phyloP scores from a whole-genome alignment of 2,113 vertebrate species.

The Sciurus niger region DNA sequence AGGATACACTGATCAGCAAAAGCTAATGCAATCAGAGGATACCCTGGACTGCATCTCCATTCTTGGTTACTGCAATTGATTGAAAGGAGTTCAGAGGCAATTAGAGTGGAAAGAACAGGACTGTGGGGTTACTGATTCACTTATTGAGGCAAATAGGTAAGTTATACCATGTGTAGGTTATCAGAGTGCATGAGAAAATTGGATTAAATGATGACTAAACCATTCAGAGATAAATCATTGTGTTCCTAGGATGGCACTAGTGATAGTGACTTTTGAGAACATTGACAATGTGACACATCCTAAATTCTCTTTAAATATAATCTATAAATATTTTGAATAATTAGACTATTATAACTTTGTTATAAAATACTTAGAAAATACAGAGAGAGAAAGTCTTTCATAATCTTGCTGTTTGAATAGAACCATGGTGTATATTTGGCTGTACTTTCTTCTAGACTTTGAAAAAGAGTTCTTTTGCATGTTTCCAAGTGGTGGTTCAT shows the following conservation, averaged over 20 bases:
- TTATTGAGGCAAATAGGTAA: neutral
- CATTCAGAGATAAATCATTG: neutral
- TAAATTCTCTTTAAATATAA: neutral
- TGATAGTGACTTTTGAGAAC: slow-evolving; percentile 10
- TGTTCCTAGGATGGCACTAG: neutral
- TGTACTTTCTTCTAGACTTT: slow-evolving; percentile 1
- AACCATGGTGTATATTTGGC: neutral
- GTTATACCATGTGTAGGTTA: neutral
- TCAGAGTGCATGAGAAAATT: neutral
- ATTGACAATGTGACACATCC: neutral
- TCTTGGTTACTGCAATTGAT: slow-evolving; percentile 42
- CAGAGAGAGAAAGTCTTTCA: neutral
- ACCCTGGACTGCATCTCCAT: slow-evolving; percentile 52
- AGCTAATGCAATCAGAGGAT: slow-evolving; percentile 44
- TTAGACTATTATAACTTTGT: neutral
- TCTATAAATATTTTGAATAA: slow-evolving; percentile 17
- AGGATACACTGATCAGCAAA: slow-evolving; percentile 61
- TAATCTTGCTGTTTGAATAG: neutral
- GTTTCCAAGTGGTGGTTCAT: neutral
- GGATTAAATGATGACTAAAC: neutral
- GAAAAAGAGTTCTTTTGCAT: neutral
- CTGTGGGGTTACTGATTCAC: neutral
- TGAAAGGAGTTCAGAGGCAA: slow-evolving; percentile 31
- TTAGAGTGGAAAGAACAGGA: neutral
- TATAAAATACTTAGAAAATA: slow-evolving; percentile 34